These are phyloP conservation scores for Karalla daura DNA, from an alignment of 2,797 vertebrate genomes.

Conservation along the genomic window DNA sequence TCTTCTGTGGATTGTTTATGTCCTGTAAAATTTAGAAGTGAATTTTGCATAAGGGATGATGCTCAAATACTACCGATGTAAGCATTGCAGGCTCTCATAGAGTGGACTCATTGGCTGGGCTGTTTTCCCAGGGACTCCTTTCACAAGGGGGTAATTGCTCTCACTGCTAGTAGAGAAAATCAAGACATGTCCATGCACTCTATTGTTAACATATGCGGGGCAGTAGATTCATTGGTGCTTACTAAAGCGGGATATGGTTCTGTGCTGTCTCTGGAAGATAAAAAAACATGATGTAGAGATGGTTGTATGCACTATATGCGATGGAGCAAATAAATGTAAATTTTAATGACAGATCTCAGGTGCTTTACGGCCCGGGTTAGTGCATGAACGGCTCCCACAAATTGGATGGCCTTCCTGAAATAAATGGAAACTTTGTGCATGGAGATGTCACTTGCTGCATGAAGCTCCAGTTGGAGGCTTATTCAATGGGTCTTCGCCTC, in stretches of 20 bases:
- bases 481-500: slow-evolving; percentile 22
- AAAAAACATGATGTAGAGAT: slow-evolving; percentile 37
- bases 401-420: slow-evolving; percentile 36
- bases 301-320: slow-evolving; percentile 48
- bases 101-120: slow-evolving; percentile 17
- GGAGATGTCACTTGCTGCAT: slow-evolving; percentile 24
- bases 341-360: slow-evolving; percentile 51
- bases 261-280: slow-evolving; percentile 31
- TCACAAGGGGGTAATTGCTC: slow-evolving; percentile 47
- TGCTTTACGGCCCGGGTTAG: slow-evolving; percentile 48
- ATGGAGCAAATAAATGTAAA: slow-evolving; percentile 46
- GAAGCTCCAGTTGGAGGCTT: not conserved
- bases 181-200: slow-evolving; percentile 23
- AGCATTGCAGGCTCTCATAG: slow-evolving; percentile 11
- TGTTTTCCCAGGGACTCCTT: slow-evolving; percentile 41
- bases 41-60: slow-evolving; percentile 8
- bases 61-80: slow-evolving; percentile 26
- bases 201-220: slow-evolving; percentile 40
- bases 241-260: slow-evolving; percentile 21
- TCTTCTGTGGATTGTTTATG: slow-evolving; percentile 15
- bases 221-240: slow-evolving; percentile 38
- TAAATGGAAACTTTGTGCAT: slow-evolving; percentile 33
- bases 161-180: slow-evolving; percentile 31
- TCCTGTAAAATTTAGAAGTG: not conserved
- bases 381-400: slow-evolving; percentile 46